These are phyloP conservation scores for Oligia fasciuncula DNA, from an alignment of 2,888 invertebrate species.

Conservation along the genomic window DNA sequence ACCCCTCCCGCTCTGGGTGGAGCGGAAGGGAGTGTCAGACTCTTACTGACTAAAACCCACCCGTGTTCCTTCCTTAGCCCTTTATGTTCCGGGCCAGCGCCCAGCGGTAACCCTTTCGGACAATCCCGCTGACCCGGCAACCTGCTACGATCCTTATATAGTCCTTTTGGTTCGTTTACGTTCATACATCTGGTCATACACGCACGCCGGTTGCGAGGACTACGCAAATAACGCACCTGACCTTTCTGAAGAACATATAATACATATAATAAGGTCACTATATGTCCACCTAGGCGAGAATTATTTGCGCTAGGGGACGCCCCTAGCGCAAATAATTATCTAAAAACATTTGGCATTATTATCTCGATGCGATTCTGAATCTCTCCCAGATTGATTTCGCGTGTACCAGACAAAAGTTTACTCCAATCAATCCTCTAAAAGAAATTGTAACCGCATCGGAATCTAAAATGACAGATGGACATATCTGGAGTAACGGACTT, in stretches of 20 bases:
- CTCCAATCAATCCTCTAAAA: conserved; percentile 12
- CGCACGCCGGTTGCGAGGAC: not conserved
- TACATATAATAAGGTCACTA: not conserved
- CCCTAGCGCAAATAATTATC: not conserved
- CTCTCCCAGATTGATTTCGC: not conserved
- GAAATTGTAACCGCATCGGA: conserved; percentile 3
- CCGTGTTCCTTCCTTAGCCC: too few species aligned
- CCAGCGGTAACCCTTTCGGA: too few species aligned
- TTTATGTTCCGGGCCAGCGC: too few species aligned
- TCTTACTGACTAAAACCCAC: too few species aligned
- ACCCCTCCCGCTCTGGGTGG: too few species aligned
- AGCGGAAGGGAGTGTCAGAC: too few species aligned
- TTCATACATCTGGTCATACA: not conserved
- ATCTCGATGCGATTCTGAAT: conserved; percentile 9
- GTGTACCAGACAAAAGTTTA: not conserved
- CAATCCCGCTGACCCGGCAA: too few species aligned
- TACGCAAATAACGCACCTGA: not conserved
- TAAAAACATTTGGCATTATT: not conserved
- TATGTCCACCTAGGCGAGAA: not conserved
- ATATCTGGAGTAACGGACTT: conserved; percentile 39
- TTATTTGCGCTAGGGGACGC: too few species aligned
- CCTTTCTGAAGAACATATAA: not conserved
- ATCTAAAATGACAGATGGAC: conserved; percentile 17
- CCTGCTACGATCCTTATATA: not conserved
- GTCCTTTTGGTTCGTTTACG: not conserved